These are phyloP conservation scores for Holacanthella duospinosa DNA, from an alignment of 2,888 invertebrate genomes.

Conservation along the genomic window DNA sequence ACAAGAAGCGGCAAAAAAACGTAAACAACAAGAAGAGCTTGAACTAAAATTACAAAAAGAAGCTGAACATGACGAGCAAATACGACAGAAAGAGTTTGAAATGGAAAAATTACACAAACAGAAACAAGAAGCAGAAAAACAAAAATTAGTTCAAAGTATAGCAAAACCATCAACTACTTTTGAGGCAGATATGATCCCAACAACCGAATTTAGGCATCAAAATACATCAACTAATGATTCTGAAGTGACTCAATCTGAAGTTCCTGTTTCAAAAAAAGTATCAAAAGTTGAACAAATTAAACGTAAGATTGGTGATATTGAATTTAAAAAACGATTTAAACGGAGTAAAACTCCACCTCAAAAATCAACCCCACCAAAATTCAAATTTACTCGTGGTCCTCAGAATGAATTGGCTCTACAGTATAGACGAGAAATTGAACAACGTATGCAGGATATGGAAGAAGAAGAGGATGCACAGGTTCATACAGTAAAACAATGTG, in stretches of 20 bases:
- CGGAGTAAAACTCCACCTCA: constrained; percentile 46
- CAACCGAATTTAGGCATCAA: too few relatives aligned
- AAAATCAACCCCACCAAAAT: constrained; percentile 49
- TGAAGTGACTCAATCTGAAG: constrained; percentile 15
- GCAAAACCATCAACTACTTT: not conserved
- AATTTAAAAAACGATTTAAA: constrained; percentile 40
- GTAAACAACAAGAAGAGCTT: not conserved
- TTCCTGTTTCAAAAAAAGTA: constrained; percentile 9
- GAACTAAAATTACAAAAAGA: not conserved
- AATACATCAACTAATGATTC: not conserved
- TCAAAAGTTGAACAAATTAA: constrained; percentile 12
- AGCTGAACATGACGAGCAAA: not conserved
- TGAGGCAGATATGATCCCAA: not conserved
- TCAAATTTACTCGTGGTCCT: constrained; percentile 37
- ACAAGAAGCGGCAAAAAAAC: constrained; percentile 3
- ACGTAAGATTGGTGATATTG: constrained; percentile 18
- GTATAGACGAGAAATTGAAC: constrained; percentile 17
- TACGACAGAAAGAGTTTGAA: not conserved
- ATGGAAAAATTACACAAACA: not conserved
- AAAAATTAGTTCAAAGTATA: not conserved
- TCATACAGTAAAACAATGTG: too few relatives aligned
- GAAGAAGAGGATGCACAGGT: not conserved
- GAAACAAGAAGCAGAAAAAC: constrained; percentile 4
- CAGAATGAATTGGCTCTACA: constrained; percentile 23
- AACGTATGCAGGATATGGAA: constrained; percentile 13